Base-by-base conservation (phyloP, 2,888 invertebrate genomes). In the Euproctis similis region DNA sequence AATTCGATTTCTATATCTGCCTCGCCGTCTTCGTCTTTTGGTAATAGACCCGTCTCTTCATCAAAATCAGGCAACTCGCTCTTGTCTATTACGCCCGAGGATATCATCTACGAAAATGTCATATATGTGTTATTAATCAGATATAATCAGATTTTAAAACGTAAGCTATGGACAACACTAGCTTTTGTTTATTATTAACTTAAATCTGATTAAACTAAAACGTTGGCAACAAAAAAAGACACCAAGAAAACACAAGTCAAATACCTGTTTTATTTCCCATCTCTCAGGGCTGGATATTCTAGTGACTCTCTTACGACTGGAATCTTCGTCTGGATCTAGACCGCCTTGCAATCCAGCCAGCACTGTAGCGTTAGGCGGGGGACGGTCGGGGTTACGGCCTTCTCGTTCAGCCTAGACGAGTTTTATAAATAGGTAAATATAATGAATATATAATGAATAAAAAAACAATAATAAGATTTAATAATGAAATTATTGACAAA, bases 1-100 rank as follows among this genome's bases (percentile, higher is more conserved):
- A 99, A 85, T 75, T 99, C 99, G 44, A 99, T 98, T 84, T 99
- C 99, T 40, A 98, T 98, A 66, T 98, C 98, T 30, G 98, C 99
- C 65, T 98, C 98, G 11, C 94, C 95, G 34, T 94, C 94, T 53
- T 95, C 95, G 47, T 95, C 94, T 66, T 96, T 95, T 0, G 96
- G 96, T 25, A 97, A 67, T 5, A 96, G 74, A 3, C 98, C 98
- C 6, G 95, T 95, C 65, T 98, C 98, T 35, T 96, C 97, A 65
- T 99, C 98, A 68, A 98, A 98, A 66, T 98, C 98, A 0, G 98
- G 98, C 37, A 98, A 71, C 65, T 98, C 98, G 46, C 94, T 94
- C 59, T 95, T 92, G 63, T 96, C 95, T 34, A 97, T 91, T 19
- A 94, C 95, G 14, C 93, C 94, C 0, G 96, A 97, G 5, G 95